These are phyloP conservation scores for Dasypogon diadema DNA, from an alignment of 2,888 invertebrate species.

Conservation along the genomic window DNA sequence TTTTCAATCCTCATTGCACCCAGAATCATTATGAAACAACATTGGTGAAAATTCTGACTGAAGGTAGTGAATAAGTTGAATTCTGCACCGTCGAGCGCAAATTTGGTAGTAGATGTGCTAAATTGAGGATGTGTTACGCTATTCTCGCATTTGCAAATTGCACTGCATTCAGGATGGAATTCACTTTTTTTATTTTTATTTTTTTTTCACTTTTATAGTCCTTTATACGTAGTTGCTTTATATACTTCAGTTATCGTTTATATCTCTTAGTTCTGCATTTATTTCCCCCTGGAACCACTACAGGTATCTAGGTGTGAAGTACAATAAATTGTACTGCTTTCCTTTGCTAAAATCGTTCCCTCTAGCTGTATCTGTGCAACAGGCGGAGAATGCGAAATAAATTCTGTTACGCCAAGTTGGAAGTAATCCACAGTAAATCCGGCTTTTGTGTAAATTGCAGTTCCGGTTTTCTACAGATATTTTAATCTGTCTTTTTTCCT, in stretches of 20 bases:
- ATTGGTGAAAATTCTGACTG: neutral
- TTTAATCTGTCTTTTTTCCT: neutral
- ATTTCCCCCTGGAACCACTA: neutral
- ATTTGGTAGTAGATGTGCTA: constrained; percentile 36
- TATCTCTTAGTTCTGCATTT: constrained; percentile 12
- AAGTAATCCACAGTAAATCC: constrained; percentile 34
- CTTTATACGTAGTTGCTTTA: neutral
- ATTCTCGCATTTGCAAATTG: constrained; percentile 6
- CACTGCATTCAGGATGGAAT: constrained; percentile 12
- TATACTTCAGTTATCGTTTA: constrained; percentile 14
- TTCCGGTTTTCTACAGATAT: neutral
- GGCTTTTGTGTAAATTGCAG: constrained; percentile 37
- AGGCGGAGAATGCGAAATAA: neutral
- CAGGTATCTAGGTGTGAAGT: neutral
- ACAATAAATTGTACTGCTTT: neutral
- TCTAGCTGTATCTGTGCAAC: neutral
- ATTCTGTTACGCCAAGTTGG: constrained; percentile 19
- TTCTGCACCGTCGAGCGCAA: constrained; percentile 32
- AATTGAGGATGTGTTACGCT: constrained; percentile 32
- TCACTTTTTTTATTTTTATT: constrained; percentile 5
- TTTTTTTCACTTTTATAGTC: neutral
- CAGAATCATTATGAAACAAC: neutral
- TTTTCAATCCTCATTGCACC: neutral
- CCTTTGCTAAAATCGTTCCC: neutral
- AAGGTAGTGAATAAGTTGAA: constrained; percentile 18